Base-by-base conservation (phyloP, 1,140 invertebrate genomes). In the Lepidotrigona ventralis region DNA sequence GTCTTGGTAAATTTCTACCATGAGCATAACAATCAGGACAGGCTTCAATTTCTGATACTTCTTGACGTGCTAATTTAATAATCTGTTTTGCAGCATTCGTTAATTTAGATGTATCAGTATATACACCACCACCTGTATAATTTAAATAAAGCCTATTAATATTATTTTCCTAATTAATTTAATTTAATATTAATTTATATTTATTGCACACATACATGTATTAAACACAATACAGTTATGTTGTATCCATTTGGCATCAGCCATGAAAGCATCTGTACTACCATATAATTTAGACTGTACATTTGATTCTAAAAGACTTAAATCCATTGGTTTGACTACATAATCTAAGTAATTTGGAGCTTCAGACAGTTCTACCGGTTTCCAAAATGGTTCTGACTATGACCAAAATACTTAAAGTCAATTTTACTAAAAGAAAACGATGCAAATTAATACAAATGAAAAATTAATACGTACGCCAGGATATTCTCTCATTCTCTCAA, bases 161-260 rank as follows among this genome's bases (percentile, higher is more conserved):
- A 63, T 64, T 58, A 54, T 26, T 33, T 11, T 66, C 46, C 14
- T 73, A 70, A 39, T n/a, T n/a, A 60, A 19, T 33, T 15, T 33
- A 66, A 81, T 53, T 9, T 70, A 33, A 64, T 56, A 66, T 72
- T 69, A 75, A 26, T 29, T 23, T 58, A 58, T 39, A 23, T 58
- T 56, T 29, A 19, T 15, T 6, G 29, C 33, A 11, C 74, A 95
- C 96, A 94, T 95, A 98, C 97, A 95, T 90, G 98, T 97, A 94
- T 98, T 98, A 89, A 97, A 98, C 60, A 99, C 96, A 89, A 98
- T 96, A 93, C 97, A 97, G 90, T 99, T 98, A 91, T 99, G 98
- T 70, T 98, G 95, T 88, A 99, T 97, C 98, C 98, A 99, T 91
- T 98, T 98, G 1, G 96, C 96, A 92, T 99, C 98, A 14, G 97